These are phyloP conservation scores for Halichondria panicea DNA, from an alignment of 37 sponge, comb jelly and placozoan species.

Conservation along the genomic window DNA sequence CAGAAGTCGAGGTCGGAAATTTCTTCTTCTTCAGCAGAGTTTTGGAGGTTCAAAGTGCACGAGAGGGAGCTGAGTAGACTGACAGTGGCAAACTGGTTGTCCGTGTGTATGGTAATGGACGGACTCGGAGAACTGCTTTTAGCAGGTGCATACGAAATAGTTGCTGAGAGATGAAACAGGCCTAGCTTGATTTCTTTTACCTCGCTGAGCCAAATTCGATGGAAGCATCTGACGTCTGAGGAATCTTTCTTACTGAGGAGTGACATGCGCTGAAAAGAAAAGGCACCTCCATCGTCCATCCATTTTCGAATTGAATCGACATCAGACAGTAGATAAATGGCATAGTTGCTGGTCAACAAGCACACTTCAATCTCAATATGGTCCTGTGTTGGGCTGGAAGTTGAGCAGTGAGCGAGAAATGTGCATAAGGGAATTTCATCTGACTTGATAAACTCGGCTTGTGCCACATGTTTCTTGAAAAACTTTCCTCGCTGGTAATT, in stretches of 20 bases:
- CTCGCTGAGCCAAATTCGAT: conserved; percentile 50
- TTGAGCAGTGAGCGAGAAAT: conserved; percentile 33
- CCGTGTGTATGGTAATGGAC: conserved; percentile 24
- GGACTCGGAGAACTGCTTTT: too few species aligned
- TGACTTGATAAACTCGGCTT: conserved; percentile 51
- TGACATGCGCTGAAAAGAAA: conserved; percentile 34
- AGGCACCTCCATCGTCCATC: conserved; percentile 47
- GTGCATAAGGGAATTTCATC: conserved; percentile 37
- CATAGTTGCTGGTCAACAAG: conserved; percentile 54
- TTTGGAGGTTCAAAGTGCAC: conserved; percentile 8
- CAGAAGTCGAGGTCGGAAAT: conserved; percentile 32
- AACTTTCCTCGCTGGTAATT: conserved; percentile 21
- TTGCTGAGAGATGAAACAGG: conserved; percentile 31
- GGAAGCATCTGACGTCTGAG: conserved; percentile 28
- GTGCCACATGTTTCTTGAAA: conserved; percentile 56
- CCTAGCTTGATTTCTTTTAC: conserved; percentile 43
- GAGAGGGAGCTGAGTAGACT: conserved; percentile 42
- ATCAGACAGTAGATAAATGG: conserved; percentile 55
- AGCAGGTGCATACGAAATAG: background rate
- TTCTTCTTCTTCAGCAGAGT: conserved; percentile 31
- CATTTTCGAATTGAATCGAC: conserved; percentile 36
- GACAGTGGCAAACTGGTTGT: conserved; percentile 14
- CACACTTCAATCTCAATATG: conserved; percentile 44
- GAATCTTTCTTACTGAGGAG: conserved; percentile 13
- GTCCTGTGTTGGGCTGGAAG: background rate